Percentiles rank a stretch among this genome's conserved stretches.
These are phyloP conservation scores for Onychorhynchus coronatus DNA, from an alignment of 2,113 vertebrate genomes.

Conservation along the genomic window DNA sequence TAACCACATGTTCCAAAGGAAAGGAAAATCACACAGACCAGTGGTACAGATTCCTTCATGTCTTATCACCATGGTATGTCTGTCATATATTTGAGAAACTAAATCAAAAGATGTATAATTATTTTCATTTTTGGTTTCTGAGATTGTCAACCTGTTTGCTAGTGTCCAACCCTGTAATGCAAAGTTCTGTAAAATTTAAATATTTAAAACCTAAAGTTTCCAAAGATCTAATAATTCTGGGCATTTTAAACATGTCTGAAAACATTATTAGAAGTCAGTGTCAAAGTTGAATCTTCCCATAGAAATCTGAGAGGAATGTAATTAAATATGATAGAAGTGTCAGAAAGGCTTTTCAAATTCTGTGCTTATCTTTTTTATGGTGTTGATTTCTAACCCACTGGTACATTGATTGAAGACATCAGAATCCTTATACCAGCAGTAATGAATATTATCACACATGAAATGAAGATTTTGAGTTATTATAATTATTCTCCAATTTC, in stretches of 20 bases:
- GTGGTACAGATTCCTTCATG: not conserved
- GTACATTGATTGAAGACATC: not conserved
- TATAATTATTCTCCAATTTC: not conserved
- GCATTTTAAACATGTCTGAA: not conserved
- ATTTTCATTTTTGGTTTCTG: not conserved
- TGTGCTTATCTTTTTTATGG: not conserved
- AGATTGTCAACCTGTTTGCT: not conserved
- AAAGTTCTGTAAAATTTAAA: not conserved
- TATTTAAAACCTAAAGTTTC: not conserved
- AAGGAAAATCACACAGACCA: not conserved
- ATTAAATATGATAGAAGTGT: not conserved
- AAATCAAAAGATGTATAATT: not conserved
- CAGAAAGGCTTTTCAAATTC: not conserved
- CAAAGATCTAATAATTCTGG: not conserved
- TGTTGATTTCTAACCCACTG: not conserved
- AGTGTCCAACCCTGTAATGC: not conserved
- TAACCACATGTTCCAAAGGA: not conserved
- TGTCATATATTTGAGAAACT: not conserved
- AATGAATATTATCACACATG: not conserved
- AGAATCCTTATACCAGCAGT: not conserved
- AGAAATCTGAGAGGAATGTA: not conserved
- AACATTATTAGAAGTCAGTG: not conserved
- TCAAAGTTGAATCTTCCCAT: not conserved
- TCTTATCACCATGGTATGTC: not conserved
- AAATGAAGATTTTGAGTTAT: not conserved